phyloP scores from a whole-genome alignment of 2,797 vertebrate genomes.

The Morus bassanus region DNA sequence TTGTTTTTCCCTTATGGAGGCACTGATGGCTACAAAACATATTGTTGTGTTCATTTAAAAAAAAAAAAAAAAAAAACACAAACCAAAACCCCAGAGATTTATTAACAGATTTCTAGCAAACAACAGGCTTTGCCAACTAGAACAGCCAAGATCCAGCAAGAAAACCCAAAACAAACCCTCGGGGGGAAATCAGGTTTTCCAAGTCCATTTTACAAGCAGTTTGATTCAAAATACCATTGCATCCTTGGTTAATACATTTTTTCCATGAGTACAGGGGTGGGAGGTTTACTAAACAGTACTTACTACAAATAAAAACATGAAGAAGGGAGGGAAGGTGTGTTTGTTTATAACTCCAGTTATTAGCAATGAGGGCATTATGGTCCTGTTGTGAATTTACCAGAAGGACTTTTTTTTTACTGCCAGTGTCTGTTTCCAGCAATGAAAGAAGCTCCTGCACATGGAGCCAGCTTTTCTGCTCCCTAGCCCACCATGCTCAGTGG shows the following conservation, averaged over 20 bases:
- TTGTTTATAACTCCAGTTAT: neutral
- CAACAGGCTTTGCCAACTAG: neutral
- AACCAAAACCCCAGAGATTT: neutral
- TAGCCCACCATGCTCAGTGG: fast-evolving
- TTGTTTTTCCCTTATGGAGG: neutral
- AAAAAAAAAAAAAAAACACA: no score
- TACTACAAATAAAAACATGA: neutral
- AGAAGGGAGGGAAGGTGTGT: neutral
- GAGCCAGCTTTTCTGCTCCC: neutral
- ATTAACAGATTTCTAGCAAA: neutral
- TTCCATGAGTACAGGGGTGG: neutral
- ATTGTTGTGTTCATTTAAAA: neutral
- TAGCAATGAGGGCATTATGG: neutral
- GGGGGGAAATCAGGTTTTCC: neutral
- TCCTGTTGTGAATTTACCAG: neutral
- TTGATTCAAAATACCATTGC: neutral
- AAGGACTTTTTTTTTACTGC: neutral
- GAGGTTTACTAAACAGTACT: neutral
- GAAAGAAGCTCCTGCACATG: neutral
- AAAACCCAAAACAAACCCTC: neutral
- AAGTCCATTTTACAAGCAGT: neutral
- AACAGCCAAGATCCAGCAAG: neutral
- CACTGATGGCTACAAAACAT: neutral
- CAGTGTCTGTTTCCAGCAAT: no score
- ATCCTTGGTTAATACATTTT: neutral